phyloP scores from a whole-genome alignment of 2,113 vertebrate species.

The Pungitius pungitius region DNA sequence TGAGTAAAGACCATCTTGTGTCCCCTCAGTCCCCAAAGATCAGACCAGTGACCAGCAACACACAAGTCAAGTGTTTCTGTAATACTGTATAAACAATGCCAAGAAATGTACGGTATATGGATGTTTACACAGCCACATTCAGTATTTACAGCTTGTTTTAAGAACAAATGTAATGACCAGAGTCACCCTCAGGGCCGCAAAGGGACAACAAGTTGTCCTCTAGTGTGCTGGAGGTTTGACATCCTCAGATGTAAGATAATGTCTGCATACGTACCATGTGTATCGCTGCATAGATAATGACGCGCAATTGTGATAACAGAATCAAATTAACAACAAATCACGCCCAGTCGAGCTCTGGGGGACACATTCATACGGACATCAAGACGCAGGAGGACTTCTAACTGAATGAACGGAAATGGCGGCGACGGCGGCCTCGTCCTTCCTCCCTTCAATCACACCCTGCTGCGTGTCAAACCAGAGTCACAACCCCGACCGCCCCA shows the following conservation, averaged over 20 bases:
- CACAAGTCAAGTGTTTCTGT: too few species aligned
- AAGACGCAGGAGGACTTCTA: neutral
- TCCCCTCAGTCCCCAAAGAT: too few species aligned
- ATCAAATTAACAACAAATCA: conserved; percentile 13
- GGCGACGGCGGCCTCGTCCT: neutral
- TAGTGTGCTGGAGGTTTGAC: neutral
- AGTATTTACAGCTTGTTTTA: too few species aligned
- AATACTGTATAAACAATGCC: too few species aligned
- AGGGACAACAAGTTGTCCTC: neutral
- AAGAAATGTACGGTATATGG: too few species aligned
- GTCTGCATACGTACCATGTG: neutral
- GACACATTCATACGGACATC: too few species aligned
- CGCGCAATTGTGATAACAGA: neutral
- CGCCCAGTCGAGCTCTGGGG: too few species aligned
- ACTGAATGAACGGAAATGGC: conserved; percentile 35
- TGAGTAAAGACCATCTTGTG: conserved; percentile 15
- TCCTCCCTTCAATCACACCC: conserved; percentile 29
- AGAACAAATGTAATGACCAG: too few species aligned
- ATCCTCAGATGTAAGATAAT: neutral
- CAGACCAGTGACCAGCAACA: too few species aligned
- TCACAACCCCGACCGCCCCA: conserved; percentile 36
- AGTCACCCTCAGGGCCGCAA: neutral
- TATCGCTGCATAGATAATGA: neutral
- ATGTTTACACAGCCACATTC: too few species aligned
- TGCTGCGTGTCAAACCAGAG: conserved; percentile 38